Evolutionary conservation across 2,113 vertebrate genomes (phyloP), one percentile per base, ranked within the genome.

Genomic region (Scomber scombrus): DNA sequence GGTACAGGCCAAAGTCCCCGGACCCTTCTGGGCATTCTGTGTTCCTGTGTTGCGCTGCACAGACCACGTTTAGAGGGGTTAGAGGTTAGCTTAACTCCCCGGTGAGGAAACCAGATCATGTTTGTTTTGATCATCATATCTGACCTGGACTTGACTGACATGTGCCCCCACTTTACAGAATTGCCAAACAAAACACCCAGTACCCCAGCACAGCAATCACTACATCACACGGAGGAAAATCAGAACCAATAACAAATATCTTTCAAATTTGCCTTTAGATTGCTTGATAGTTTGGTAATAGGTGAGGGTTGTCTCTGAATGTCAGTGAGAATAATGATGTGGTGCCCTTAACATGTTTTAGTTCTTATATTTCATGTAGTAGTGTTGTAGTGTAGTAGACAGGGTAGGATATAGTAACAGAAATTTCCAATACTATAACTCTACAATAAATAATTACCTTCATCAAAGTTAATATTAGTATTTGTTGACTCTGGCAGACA

Each of bases 81-180:
- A 89, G 62, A 68, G 88, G 84, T 92, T 80, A 82, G 63, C 43
- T 34, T 16, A 81, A 90, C 78, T 87, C 84, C 84, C 87, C 21
- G n/a, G 64, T 19, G 78, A 89, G 88, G 88, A 91, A 92, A 93
- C 66, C 57, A 74, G 79, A 86, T 77, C 66, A 23, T 91, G 81
- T 94, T 94, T 92, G 87, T 93, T 94, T 94, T 92, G 88, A 93
- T 87, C 83, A 65, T 89, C 65, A 81, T 80, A 78, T 90, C 77
- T 90, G 90, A 90, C 89, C 91, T 88, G 89, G 88, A 82, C 88
- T 91, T 93, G 89, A 93, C 92, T 94, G 93, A 91, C 93, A 91
- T 92, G 89, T 80, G 75, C 85, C 87, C 84, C 81, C 60, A 80
- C 87, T 92, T 90, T 82, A 91, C 86, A 66, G 63, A 89, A 88